Percentiles rank a stretch among this genome's conserved stretches.
phyloP scores from a whole-genome alignment of 2,888 invertebrate genomes.

The Ornithoptera priamus region DNA sequence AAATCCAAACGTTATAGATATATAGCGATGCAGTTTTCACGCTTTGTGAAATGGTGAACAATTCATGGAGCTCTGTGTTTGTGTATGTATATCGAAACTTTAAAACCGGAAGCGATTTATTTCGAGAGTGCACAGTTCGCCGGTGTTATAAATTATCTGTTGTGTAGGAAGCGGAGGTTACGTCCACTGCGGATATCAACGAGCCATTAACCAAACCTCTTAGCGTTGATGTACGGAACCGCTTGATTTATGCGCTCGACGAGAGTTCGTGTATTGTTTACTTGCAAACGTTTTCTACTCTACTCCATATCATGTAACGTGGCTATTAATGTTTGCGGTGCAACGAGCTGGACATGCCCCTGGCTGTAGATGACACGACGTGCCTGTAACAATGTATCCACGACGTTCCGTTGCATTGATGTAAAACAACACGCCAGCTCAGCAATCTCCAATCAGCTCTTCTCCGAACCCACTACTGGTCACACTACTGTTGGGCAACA shows the following conservation, averaged over 20 bases:
- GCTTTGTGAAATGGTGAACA: background rate
- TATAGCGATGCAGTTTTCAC: too few relatives aligned
- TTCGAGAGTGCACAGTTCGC: background rate
- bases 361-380: too few relatives aligned
- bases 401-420: too few relatives aligned
- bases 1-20: too few relatives aligned
- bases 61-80: background rate
- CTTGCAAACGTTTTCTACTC: conserved; percentile 13
- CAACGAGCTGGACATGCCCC: too few relatives aligned
- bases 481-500: too few relatives aligned
- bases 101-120: background rate
- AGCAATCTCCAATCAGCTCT: too few relatives aligned
- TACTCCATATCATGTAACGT: background rate
- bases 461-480: too few relatives aligned
- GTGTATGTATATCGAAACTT: background rate
- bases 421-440: too few relatives aligned
- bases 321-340: too few relatives aligned
- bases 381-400: too few relatives aligned
- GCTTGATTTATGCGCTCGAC: conserved; percentile 25
- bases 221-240: conserved; percentile 21
- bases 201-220: conserved; percentile 28
- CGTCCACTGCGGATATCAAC: conserved; percentile 24
- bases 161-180: background rate
- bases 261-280: conserved; percentile 24
- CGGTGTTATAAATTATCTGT: conserved; percentile 17